Evolutionary conservation across 2,888 invertebrate species (phyloP).

Genomic region (Xestia xanthographa): DNA sequence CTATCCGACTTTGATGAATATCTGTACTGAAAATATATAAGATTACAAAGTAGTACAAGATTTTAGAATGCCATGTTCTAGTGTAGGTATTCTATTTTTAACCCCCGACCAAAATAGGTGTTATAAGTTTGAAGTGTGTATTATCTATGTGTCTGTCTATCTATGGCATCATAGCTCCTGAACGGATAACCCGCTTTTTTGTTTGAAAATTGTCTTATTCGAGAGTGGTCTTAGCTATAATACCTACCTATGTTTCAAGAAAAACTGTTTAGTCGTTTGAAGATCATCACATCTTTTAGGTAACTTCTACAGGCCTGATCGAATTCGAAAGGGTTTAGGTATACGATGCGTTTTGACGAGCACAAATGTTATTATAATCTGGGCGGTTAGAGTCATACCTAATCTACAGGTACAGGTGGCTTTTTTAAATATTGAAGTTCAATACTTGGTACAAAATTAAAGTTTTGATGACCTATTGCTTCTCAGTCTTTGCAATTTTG

Average conservation of each 20-base stretch:
- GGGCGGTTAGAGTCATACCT: too few species aligned
- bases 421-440: too few species aligned
- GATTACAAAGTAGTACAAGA: constrained; percentile 29
- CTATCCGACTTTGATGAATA: constrained; percentile 91
- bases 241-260: neutral
- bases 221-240: neutral
- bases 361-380: too few species aligned
- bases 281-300: too few species aligned
- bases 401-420: too few species aligned
- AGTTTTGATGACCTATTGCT: too few species aligned
- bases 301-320: too few species aligned
- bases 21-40: constrained; percentile 89
- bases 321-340: too few species aligned
- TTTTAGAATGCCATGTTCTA: neutral
- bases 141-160: neutral
- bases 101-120: neutral
- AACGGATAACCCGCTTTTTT: neutral
- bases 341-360: too few species aligned
- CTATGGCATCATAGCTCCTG: neutral
- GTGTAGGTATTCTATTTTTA: neutral
- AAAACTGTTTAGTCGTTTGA: neutral
- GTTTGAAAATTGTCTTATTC: neutral
- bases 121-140: too few species aligned
- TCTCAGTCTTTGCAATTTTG: too few species aligned
- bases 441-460: too few species aligned